A percentile compares a stretch with the other conserved stretches of the same genome.
Conservation (phyloP, 37 sponge, comb jelly and placozoan species). For the Geodia barretti region DNA sequence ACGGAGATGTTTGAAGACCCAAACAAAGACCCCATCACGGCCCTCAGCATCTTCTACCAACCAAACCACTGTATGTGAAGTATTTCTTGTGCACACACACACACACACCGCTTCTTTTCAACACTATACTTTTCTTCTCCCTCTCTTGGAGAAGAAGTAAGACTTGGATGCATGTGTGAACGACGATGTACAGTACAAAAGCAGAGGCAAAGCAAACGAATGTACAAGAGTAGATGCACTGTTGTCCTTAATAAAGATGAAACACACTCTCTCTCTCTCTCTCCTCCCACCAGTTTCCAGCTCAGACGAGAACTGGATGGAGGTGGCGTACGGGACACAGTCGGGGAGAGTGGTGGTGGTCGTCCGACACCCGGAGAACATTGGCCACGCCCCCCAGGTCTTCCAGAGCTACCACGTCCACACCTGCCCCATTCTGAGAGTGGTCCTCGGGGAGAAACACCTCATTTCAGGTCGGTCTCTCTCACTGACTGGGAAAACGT, state of each 20-base stretch:
- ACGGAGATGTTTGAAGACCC: constrained; percentile 94
- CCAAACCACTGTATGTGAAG: constrained; percentile 79
- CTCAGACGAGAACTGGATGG: constrained; percentile 84
- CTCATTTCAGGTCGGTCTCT: constrained; percentile 85
- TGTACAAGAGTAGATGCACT: too few species aligned
- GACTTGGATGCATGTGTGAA: not conserved
- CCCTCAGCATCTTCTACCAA: constrained; percentile 90
- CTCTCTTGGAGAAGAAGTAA: too few species aligned
- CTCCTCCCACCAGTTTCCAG: constrained; percentile 9
- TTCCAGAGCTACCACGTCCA: constrained; percentile 94
- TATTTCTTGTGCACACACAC: not conserved
- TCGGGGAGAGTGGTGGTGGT: constrained; percentile 87
- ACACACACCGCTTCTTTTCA: too few species aligned
- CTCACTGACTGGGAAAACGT: too few species aligned
- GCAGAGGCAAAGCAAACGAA: too few species aligned
- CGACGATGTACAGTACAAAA: too few species aligned
- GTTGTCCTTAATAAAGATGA: too few species aligned
- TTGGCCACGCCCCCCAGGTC: constrained; percentile 93
- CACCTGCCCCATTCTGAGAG: constrained; percentile 73
- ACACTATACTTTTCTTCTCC: too few species aligned
- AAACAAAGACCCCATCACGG: constrained; percentile 79
- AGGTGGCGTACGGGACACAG: constrained; percentile 95
- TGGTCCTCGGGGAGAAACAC: constrained; percentile 96
- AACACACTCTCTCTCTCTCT: too few species aligned
- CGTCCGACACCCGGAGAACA: constrained; percentile 96